phyloP scores from a whole-genome alignment of 2,888 invertebrate species.

The Orchestes rusci region DNA sequence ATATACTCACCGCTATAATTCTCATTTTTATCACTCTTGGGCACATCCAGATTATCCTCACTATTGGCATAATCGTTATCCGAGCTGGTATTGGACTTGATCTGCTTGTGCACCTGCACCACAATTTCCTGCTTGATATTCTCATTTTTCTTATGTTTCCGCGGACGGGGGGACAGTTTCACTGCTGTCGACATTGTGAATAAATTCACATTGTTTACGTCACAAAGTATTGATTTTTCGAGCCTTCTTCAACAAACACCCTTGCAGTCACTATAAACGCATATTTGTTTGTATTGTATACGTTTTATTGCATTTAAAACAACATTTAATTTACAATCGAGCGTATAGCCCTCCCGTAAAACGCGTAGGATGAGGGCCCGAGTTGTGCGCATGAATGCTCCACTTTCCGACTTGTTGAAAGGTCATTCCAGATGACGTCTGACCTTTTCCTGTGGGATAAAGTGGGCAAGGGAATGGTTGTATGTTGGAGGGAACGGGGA shows the following conservation, averaged over 20 bases:
- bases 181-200: conserved; percentile 20
- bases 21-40: conserved; percentile 33
- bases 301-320: conserved; percentile 44
- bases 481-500: no score
- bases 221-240: no score
- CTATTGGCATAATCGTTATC: conserved; percentile 30
- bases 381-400: no score
- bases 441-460: no score
- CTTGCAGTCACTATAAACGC: no score
- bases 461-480: no score
- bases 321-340: conserved; percentile 42
- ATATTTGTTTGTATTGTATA: background rate
- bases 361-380: no score
- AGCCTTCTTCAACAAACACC: no score
- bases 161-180: conserved; percentile 35
- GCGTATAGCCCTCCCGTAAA: no score
- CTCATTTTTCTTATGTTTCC: conserved; percentile 39
- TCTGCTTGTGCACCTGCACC: conserved; percentile 41
- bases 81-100: conserved; percentile 37
- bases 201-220: no score
- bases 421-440: no score
- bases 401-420: no score
- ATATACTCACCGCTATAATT: conserved; percentile 26
- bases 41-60: conserved; percentile 28
- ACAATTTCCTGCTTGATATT: conserved; percentile 42